Conservation (phyloP, 2,797 vertebrate species). For the Mustela erminea region DNA sequence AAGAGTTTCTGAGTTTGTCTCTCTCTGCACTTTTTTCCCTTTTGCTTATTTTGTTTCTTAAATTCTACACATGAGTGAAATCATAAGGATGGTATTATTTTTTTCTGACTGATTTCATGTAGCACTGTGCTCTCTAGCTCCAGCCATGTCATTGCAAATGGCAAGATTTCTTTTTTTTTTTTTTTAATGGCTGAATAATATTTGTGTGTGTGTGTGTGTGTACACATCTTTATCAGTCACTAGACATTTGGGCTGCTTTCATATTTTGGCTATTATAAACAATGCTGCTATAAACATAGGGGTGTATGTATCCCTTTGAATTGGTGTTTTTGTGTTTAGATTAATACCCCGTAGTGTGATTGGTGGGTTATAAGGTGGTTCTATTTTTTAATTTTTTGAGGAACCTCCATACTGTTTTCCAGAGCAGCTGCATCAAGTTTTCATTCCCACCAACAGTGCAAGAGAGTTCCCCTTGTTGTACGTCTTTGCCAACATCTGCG, state of each 20-base stretch:
- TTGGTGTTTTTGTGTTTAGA: neutral
- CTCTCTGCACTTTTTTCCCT: neutral
- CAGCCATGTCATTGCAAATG: neutral
- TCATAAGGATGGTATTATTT: neutral
- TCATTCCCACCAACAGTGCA: neutral
- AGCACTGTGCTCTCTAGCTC: neutral
- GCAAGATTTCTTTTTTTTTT: neutral
- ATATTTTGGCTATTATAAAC: neutral
- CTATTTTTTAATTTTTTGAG: neutral
- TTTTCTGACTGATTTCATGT: neutral
- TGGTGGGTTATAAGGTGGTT: neutral
- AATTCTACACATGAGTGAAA: neutral
- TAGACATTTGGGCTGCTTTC: neutral
- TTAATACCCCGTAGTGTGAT: neutral
- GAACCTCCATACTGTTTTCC: neutral
- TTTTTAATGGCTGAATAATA: neutral
- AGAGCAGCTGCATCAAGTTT: neutral
- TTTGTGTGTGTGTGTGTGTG: neutral
- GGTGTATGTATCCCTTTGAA: neutral
- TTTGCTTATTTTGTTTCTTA: neutral
- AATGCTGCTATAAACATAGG: neutral
- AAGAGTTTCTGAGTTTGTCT: neutral
- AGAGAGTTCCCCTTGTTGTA: neutral
- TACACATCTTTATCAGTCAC: neutral
- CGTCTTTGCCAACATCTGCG: too few relatives aligned